Conservation (phyloP, 1,140 invertebrate species). For the Aricia agestis region DNA sequence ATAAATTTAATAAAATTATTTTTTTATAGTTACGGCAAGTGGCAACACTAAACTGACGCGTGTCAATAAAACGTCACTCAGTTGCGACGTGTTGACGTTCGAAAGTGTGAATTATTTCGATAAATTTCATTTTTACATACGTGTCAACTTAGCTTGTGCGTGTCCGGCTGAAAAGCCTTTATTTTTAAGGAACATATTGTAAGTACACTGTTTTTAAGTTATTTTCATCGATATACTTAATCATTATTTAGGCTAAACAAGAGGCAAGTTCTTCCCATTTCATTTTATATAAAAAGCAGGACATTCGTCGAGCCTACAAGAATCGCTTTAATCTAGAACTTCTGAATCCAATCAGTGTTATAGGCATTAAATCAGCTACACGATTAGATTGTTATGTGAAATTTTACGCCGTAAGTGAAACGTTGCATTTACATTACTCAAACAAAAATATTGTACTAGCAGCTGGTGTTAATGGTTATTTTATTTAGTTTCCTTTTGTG, state of each 20-base stretch:
- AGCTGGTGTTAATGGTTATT: neutral
- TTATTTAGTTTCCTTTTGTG: neutral
- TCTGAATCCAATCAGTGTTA: neutral
- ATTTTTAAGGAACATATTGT: slow-evolving; percentile 64
- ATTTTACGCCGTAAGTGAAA: slow-evolving; percentile 2
- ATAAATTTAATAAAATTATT: slow-evolving; percentile 3
- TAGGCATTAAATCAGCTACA: neutral
- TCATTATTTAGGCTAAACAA: neutral
- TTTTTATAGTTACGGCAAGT: slow-evolving; percentile 30
- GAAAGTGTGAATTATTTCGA: slow-evolving; percentile 25
- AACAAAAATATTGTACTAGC: neutral
- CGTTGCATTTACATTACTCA: neutral
- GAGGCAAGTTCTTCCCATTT: neutral
- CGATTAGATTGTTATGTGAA: neutral
- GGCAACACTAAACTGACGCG: slow-evolving; percentile 50
- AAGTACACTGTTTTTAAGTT: slow-evolving; percentile 41
- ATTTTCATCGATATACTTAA: slow-evolving; percentile 16
- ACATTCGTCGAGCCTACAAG: slow-evolving; percentile 1
- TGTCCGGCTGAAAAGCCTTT: slow-evolving; percentile 55
- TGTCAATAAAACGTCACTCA: slow-evolving; percentile 38
- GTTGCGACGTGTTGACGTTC: slow-evolving; percentile 44
- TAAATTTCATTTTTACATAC: slow-evolving; percentile 67
- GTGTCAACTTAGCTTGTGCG: slow-evolving; percentile 66
- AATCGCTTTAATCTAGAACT: slow-evolving; percentile 6
- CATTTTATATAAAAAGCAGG: neutral